These are phyloP conservation scores for Phymastichus coffea DNA, from an alignment of 1,140 invertebrate genomes.

Conservation along the genomic window DNA sequence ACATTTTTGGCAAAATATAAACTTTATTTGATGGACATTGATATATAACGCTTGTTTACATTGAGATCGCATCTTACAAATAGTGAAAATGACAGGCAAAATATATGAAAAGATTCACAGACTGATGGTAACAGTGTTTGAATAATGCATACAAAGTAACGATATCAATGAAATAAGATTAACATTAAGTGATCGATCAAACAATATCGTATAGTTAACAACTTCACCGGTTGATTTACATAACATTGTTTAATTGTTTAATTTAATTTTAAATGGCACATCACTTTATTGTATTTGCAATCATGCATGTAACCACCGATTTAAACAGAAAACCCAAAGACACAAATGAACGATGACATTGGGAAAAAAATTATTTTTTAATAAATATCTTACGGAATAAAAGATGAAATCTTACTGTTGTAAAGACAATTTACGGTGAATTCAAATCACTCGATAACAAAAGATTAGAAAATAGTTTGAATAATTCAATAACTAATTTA, in stretches of 20 bases:
- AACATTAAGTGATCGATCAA: not conserved
- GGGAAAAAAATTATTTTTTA: no score
- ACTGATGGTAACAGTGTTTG: not conserved
- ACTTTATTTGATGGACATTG: constrained; percentile 8
- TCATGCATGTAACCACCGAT: no score
- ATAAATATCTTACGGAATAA: no score
- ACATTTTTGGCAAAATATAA: constrained; percentile 8
- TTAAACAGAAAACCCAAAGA: no score
- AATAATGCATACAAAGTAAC: not conserved
- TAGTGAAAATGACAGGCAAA: not conserved
- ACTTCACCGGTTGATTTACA: not conserved
- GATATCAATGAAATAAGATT: not conserved
- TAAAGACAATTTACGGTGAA: no score
- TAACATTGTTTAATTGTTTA: not conserved
- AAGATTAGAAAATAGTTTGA: not conserved
- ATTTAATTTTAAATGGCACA: not conserved
- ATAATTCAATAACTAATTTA: not conserved
- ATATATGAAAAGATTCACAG: not conserved
- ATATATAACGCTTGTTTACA: constrained; percentile 10
- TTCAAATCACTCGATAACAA: no score
- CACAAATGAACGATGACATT: no score
- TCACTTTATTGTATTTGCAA: no score
- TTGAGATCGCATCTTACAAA: not conserved
- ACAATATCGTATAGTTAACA: not conserved
- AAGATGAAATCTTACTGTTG: no score